A percentile compares a stretch with the other conserved stretches of the same genome.
Evolutionary conservation across 2,113 vertebrate species (phyloP).

Genomic region (Corydoras maculifer): DNA sequence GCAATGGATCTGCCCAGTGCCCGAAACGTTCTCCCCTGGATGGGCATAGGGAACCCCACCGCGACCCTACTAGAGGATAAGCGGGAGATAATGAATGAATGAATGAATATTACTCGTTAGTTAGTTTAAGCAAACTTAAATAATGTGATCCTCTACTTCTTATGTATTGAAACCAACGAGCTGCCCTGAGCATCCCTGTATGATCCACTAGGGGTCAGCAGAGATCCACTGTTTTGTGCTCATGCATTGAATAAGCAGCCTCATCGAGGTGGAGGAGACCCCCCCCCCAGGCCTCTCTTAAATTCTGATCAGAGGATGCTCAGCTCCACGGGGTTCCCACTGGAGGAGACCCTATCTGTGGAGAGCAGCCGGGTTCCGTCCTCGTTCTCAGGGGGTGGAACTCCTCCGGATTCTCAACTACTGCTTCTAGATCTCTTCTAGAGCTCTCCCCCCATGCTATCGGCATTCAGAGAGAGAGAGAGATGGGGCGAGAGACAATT

Average conservation of each 20-base stretch:
- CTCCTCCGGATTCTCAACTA: neutral
- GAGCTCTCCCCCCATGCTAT: slow-evolving; percentile 35
- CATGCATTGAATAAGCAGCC: slow-evolving; percentile 18
- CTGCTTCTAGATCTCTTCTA: slow-evolving; percentile 45
- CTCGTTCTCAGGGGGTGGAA: slow-evolving; percentile 16
- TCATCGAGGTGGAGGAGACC: neutral
- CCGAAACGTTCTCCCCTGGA: too few relatives aligned
- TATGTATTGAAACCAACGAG: too few relatives aligned
- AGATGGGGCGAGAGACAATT: neutral
- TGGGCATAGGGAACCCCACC: too few relatives aligned
- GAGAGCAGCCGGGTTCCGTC: slow-evolving; percentile 53
- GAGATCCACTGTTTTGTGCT: slow-evolving; percentile 33
- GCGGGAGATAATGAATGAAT: too few relatives aligned
- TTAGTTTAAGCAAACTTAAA: too few relatives aligned
- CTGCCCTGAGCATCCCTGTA: too few relatives aligned
- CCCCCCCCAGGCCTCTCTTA: slow-evolving; percentile 28
- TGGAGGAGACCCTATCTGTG: slow-evolving; percentile 55
- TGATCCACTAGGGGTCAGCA: slow-evolving; percentile 57
- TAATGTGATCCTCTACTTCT: too few relatives aligned
- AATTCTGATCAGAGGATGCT: slow-evolving; percentile 44
- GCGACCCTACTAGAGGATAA: too few relatives aligned
- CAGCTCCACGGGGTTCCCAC: slow-evolving; percentile 35
- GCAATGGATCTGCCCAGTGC: too few relatives aligned
- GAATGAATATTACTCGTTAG: too few relatives aligned
- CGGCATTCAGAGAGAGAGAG: slow-evolving; percentile 48